phyloP scores from a whole-genome alignment of 1,140 invertebrate species.

The Penaeus chinensis region DNA sequence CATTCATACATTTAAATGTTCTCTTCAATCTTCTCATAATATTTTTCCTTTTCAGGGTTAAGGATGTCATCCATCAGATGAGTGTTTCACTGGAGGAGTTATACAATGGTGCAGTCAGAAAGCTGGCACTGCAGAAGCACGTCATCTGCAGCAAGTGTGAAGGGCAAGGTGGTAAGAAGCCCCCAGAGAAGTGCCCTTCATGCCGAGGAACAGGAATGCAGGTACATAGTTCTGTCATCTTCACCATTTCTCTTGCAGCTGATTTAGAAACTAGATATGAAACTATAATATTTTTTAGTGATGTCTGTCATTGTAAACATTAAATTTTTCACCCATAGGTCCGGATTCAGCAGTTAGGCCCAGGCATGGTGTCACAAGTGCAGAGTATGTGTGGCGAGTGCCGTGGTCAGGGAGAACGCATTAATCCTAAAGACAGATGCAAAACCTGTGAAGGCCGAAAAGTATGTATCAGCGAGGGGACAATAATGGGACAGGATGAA shows the following conservation, averaged over 20 bases:
- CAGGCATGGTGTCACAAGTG: constrained; percentile 96
- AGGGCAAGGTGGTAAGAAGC: constrained; percentile 94
- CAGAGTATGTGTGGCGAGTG: constrained; percentile 83
- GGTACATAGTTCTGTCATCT: constrained; percentile 44
- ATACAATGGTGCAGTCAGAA: constrained; percentile 95
- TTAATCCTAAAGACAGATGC: constrained; percentile 73
- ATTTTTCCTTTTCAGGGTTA: constrained; percentile 76
- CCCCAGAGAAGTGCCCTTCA: constrained; percentile 85
- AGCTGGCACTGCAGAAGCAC: constrained; percentile 95
- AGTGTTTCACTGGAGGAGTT: constrained; percentile 94
- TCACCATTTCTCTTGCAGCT: not conserved
- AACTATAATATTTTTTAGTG: too few relatives aligned
- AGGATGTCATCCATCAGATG: constrained; percentile 95
- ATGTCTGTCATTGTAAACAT: too few relatives aligned
- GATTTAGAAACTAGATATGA: too few relatives aligned
- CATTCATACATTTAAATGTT: too few relatives aligned
- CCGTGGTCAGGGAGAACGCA: constrained; percentile 71
- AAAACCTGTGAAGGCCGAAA: constrained; percentile 80
- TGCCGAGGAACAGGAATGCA: constrained; percentile 94
- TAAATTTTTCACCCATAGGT: constrained; percentile 68
- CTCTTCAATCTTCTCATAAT: too few relatives aligned
- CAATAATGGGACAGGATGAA: too few relatives aligned
- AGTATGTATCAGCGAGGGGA: constrained; percentile 76
- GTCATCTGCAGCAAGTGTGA: constrained; percentile 98
- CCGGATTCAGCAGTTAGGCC: constrained; percentile 90